Percentiles rank a stretch among this genome's conserved stretches.
Evolutionary conservation across 2,888 invertebrate genomes (phyloP).

Genomic region (Electrophaes corylata): DNA sequence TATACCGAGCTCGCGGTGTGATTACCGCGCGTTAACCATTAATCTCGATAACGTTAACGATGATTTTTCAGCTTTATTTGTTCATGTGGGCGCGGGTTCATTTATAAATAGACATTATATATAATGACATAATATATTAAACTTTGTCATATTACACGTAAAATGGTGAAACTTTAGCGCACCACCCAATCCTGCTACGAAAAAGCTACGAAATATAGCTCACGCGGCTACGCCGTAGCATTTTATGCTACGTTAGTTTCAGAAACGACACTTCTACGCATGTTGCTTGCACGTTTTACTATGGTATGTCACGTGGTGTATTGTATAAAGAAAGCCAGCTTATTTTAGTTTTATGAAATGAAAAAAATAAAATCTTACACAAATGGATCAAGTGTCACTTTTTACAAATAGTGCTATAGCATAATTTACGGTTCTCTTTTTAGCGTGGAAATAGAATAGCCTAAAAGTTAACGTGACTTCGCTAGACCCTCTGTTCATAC

Average conservation of each 20-base stretch:
- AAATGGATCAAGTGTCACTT: too few relatives aligned
- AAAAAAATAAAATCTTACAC: too few relatives aligned
- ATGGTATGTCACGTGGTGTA: too few relatives aligned
- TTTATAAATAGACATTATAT: slow-evolving; percentile 48
- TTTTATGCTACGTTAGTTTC: not conserved
- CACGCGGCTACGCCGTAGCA: slow-evolving; percentile 1
- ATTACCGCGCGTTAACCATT: slow-evolving; percentile 22
- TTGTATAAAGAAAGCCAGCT: too few relatives aligned
- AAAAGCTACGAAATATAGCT: not conserved
- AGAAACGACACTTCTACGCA: not conserved
- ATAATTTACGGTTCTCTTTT: too few relatives aligned
- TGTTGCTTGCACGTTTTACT: too few relatives aligned
- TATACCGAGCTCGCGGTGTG: slow-evolving; percentile 25
- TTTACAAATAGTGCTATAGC: too few relatives aligned
- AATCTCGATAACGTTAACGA: slow-evolving; percentile 41
- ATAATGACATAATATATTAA: slow-evolving; percentile 2
- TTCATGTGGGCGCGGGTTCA: slow-evolving; percentile 62
- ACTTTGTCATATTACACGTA: slow-evolving; percentile 8
- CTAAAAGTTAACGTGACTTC: too few relatives aligned
- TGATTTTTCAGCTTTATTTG: slow-evolving; percentile 60
- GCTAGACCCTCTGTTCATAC: too few relatives aligned
- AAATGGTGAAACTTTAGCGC: not conserved
- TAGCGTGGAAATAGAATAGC: too few relatives aligned
- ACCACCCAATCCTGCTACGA: not conserved
- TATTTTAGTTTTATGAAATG: too few relatives aligned